Conservation (phyloP, 2,113 vertebrate genomes). For the Misgurnus anguillicaudatus region DNA sequence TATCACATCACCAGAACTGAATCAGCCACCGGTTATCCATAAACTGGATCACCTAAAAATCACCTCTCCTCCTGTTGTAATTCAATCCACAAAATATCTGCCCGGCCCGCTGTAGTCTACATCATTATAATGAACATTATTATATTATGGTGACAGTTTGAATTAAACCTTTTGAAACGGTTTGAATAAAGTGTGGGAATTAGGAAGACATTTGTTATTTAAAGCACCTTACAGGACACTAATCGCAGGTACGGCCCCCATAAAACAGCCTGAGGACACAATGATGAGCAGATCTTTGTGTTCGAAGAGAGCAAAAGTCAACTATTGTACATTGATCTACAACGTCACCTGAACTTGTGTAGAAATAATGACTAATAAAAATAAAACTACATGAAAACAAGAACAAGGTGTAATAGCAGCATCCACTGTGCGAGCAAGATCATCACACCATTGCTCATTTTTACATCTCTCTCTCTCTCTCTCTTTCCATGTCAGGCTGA, state of each 20-base stretch:
- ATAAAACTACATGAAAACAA: background rate
- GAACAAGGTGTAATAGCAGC: background rate
- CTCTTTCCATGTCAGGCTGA: background rate
- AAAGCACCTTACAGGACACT: background rate
- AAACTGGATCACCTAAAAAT: background rate
- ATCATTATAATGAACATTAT: constrained; percentile 3
- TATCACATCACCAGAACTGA: background rate
- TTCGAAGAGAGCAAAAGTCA: background rate
- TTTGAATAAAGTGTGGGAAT: background rate
- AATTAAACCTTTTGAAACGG: no score
- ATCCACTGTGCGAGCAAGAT: constrained; percentile 3
- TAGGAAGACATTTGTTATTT: constrained; percentile 12
- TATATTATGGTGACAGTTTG: background rate
- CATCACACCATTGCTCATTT: background rate
- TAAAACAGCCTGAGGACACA: background rate
- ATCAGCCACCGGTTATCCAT: no score
- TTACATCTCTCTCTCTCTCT: background rate
- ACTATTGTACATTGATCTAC: background rate
- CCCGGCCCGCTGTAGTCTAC: background rate
- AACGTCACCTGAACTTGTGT: background rate
- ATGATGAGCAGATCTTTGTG: background rate
- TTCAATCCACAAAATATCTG: constrained; percentile 3
- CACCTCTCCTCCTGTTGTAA: background rate
- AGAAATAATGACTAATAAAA: background rate
- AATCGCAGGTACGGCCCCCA: background rate